These are phyloP conservation scores for Micronisus gabar DNA, from an alignment of 2,113 vertebrate genomes.

Conservation along the genomic window DNA sequence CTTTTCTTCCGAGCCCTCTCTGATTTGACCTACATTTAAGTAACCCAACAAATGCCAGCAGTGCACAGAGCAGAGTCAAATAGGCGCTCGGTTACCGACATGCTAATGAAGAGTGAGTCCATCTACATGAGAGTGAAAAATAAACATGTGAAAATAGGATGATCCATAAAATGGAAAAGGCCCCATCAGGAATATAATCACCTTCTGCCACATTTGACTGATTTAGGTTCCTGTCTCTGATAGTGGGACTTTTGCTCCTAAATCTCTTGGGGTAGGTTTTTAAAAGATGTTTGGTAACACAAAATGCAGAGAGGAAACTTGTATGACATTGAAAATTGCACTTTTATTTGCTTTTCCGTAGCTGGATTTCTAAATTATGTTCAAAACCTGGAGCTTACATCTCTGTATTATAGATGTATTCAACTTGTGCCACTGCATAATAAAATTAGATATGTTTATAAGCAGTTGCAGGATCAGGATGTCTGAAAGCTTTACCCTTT, in stretches of 20 bases:
- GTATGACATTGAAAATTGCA: accelerated
- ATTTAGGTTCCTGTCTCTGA: neutral
- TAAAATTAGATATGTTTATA: neutral
- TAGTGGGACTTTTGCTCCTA: neutral
- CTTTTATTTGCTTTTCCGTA: neutral
- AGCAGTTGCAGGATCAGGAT: neutral
- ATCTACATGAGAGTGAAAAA: neutral
- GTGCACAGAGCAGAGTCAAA: neutral
- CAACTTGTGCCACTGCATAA: neutral
- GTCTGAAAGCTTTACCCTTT: neutral
- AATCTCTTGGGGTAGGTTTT: neutral
- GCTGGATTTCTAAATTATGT: neutral
- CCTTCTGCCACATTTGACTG: neutral
- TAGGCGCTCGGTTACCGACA: accelerated
- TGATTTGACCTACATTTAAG: neutral
- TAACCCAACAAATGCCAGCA: neutral
- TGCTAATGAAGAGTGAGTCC: neutral
- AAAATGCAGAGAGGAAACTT: neutral
- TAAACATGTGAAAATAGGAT: neutral
- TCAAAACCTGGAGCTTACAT: neutral
- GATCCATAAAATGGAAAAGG: neutral
- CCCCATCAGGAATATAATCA: neutral
- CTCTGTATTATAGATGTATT: neutral
- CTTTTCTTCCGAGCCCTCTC: neutral
- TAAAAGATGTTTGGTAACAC: neutral